Conservation (phyloP, 2,888 invertebrate genomes). For the Thera obeliscata region DNA sequence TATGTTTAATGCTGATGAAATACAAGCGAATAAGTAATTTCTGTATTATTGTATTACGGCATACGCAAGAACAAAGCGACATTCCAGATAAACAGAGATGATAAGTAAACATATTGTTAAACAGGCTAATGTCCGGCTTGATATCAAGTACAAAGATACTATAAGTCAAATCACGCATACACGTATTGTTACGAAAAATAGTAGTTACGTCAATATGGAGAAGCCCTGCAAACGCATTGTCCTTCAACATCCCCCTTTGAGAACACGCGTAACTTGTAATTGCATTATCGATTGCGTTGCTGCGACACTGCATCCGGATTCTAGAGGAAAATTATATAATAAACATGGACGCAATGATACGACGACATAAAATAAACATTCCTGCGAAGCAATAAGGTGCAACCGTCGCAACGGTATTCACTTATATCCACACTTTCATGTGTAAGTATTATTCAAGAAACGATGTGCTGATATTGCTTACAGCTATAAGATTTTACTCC, state of each 20-base stretch:
- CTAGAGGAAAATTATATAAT: slow-evolving; percentile 28
- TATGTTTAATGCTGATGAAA: not conserved
- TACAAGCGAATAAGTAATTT: too few relatives aligned
- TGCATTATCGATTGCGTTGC: slow-evolving; percentile 62
- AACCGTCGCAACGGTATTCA: not conserved
- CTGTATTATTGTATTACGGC: not conserved
- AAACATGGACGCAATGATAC: slow-evolving; percentile 8
- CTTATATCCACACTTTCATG: not conserved
- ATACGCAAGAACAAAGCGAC: not conserved
- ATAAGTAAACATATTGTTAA: not conserved
- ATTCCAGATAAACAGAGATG: not conserved
- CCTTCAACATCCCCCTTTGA: slow-evolving; percentile 57
- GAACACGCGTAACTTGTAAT: slow-evolving; percentile 67
- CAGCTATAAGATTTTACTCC: too few relatives aligned
- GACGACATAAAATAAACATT: slow-evolving; percentile 21
- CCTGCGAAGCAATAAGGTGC: slow-evolving; percentile 5
- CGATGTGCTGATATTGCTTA: not conserved
- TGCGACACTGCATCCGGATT: slow-evolving; percentile 37
- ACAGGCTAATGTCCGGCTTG: not conserved
- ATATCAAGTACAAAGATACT: not conserved
- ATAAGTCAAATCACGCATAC: slow-evolving; percentile 3
- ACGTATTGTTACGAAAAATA: not conserved
- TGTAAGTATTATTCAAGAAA: slow-evolving; percentile 1
- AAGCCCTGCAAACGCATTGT: slow-evolving; percentile 63
- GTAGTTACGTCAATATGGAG: slow-evolving; percentile 48